These are phyloP conservation scores for Pseudochirops cupreus DNA, from an alignment of 2,797 vertebrate species.

Conservation along the genomic window DNA sequence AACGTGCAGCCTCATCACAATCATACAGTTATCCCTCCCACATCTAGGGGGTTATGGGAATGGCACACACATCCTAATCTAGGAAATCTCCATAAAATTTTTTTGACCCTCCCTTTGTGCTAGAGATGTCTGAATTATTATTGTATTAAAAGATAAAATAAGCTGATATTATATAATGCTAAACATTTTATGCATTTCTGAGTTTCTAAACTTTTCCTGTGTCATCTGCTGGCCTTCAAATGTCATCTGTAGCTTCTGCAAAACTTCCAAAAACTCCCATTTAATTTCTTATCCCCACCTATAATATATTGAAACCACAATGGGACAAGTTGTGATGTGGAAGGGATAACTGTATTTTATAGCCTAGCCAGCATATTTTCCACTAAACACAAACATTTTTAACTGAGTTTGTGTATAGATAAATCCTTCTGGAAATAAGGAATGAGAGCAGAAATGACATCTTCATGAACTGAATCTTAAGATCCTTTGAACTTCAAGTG, in stretches of 20 bases:
- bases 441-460: background rate
- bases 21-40: background rate
- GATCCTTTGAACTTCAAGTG: background rate
- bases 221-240: background rate
- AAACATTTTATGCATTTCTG: background rate
- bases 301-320: background rate
- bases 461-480: background rate
- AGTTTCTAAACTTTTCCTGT: background rate
- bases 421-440: background rate
- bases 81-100: too few relatives aligned
- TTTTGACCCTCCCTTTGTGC: background rate
- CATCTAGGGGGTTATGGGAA: too few relatives aligned
- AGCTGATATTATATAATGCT: background rate
- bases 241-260: background rate
- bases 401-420: background rate
- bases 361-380: background rate
- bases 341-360: background rate
- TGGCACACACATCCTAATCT: too few relatives aligned
- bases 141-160: too few relatives aligned
- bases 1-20: background rate
- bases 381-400: background rate
- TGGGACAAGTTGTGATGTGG: background rate
- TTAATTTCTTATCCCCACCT: background rate
- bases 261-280: background rate
- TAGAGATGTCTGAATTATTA: background rate